Evolutionary conservation across 2,888 invertebrate genomes (phyloP).

Genomic region (Oscheius sp.): DNA sequence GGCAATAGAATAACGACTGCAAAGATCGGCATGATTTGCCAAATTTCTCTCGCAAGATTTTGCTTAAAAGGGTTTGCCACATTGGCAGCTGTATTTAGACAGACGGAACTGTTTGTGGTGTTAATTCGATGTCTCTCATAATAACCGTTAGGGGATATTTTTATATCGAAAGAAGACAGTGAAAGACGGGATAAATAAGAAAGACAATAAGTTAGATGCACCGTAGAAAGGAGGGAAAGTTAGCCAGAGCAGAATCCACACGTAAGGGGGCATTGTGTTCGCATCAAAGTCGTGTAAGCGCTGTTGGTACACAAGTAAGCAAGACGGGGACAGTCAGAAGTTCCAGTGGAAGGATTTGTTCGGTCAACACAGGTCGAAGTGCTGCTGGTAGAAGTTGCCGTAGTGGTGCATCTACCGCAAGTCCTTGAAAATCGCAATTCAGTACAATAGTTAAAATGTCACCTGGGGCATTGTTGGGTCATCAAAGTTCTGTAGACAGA

Average conservation of each 20-base stretch:
- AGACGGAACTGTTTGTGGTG: not conserved
- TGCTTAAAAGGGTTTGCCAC: not conserved
- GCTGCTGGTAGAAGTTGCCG: not conserved
- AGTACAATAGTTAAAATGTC: no score
- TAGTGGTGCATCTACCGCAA: not conserved
- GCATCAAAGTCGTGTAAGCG: constrained; percentile 45
- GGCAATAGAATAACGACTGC: not conserved
- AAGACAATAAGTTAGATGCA: no score
- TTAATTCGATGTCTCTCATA: no score
- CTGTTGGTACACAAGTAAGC: constrained; percentile 46
- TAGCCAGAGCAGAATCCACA: constrained; percentile 43
- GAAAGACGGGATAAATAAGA: no score
- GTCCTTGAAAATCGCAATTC: not conserved
- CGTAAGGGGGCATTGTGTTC: constrained; percentile 42
- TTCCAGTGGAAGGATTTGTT: constrained; percentile 44
- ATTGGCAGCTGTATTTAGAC: constrained; percentile 5
- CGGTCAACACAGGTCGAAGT: constrained; percentile 37
- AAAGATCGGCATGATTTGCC: no score
- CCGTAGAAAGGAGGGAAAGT: not conserved
- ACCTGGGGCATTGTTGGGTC: not conserved
- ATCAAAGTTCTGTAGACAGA: not conserved
- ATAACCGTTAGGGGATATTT: no score
- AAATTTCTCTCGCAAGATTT: not conserved
- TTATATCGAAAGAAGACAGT: no score
- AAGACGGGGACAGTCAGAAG: constrained; percentile 41